Base-by-base conservation (phyloP, 2,888 invertebrate genomes). In the Calameuta idolon region DNA sequence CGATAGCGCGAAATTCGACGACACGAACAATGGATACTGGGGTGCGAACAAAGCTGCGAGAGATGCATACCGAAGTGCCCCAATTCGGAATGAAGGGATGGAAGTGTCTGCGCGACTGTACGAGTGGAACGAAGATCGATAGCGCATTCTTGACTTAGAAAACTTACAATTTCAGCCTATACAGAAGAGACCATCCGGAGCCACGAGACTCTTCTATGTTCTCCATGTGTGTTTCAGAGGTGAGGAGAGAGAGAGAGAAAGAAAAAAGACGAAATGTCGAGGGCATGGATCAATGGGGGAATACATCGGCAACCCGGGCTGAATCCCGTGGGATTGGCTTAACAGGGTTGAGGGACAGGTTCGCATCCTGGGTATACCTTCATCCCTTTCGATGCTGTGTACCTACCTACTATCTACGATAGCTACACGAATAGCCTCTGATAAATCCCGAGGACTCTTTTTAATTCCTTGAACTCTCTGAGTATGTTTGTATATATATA, bases 111-210 rank as follows among this genome's bases (percentile, higher is more conserved):
- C 23, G 23, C 55, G 23, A 23, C 55, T 55, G 9, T 55, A 9
- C 9, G 23, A 5, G 4, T 11, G 11, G 76, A 23, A 76, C 68
- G 77, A 75, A 78, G 84, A 85, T 85, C 85, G 79, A 86, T 85
- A 83, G 81, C 37, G 71, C 80, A 85, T 86, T 85, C 86, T 86
- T 85, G 85, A 85, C 85, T 85, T 82, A 81, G 85, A 85, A 85
- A 86, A 85, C 80, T 76, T 81, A 86, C 86, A 81, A 83, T 81
- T 82, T 85, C 85, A 86, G 85, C 82, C 78, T 55, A 9, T 55
- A 55, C 4, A 9, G 68, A 71, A 75, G 73, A 69, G 74, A 74
- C 75, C 76, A 79, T 71, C 69, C 74, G 75, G 23, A 37, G 4
- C 34, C 35, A 68, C 23, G 34, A 12, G 30, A n/a, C 31, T 40